Base-by-base conservation (phyloP, 2,113 vertebrate genomes). In the Stigmatopora argus region DNA sequence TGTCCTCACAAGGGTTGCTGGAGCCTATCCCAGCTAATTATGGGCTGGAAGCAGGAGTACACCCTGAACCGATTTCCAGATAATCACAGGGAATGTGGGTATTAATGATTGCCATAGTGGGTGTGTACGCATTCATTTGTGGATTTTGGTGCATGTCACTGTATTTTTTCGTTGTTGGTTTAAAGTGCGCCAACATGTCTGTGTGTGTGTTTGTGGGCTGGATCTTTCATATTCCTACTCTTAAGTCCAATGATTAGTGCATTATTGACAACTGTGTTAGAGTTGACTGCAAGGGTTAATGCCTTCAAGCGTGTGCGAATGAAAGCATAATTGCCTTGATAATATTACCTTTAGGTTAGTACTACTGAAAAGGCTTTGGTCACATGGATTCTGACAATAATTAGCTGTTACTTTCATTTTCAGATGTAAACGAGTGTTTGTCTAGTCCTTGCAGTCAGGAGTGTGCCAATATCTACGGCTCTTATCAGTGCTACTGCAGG, bases 401-500 rank as follows among this genome's bases (percentile, higher is more conserved):
- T 67, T 64, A 77, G 58, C 71, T 63, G 60, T 72, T 72, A 73
- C 65, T 81, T 79, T 85, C 66, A 73, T 70, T 64, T 63, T 10
- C 89, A 98, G 96, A 98, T 70, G 89, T 95, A 81, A 97, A 98
- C 0, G 95, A 98, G 77, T 98, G 96, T 1, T 87, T 94, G 69
- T 74, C 82, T 52, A 92, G 77, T 70, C 94, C 92, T 8, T 98
- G 96, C 90, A 91, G 92, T 83, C 96, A 98, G 83, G 93, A 98
- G 71, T 98, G 95, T 21, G 92, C 93, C 86, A 98, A 98, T 58
- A 78, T 95, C 70, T 97, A 96, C 0, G 95, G 96, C 13, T 98
- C 96, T 71, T 98, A 96, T 83, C 95, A 96, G 88, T 98, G 96
- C 77, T 97, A 96, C 90, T 98, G 96, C 83, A 92, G 92, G 71